Evolutionary conservation across 2,888 invertebrate genomes (phyloP).

Genomic region (Galeopsomyia nigrocyanea): DNA sequence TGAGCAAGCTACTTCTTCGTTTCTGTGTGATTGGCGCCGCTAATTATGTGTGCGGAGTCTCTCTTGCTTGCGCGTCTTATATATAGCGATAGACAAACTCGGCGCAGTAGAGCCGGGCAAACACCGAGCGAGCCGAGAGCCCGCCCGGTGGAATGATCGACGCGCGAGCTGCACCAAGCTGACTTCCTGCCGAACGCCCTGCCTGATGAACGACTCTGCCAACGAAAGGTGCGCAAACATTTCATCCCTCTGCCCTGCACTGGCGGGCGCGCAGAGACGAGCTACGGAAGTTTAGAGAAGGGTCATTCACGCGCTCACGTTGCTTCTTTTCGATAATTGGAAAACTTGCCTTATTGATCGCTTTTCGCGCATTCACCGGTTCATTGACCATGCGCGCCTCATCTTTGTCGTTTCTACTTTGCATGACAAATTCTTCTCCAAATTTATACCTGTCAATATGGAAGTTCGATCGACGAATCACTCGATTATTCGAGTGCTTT

Average conservation of each 20-base stretch:
- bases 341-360: constrained; percentile 6
- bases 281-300: not conserved
- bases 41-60: constrained; percentile 44
- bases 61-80: constrained; percentile 6
- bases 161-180: constrained; percentile 20
- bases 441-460: too few relatives aligned
- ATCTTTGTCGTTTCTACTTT: not conserved
- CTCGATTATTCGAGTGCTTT: too few relatives aligned
- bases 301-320: constrained; percentile 7
- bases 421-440: too few relatives aligned
- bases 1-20: constrained; percentile 25
- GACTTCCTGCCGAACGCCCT: not conserved
- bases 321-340: too few relatives aligned
- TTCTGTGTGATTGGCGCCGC: constrained; percentile 31
- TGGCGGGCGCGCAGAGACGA: not conserved
- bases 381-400: not conserved
- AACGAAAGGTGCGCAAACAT: constrained; percentile 38
- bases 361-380: not conserved
- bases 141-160: constrained; percentile 29
- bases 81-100: constrained; percentile 24
- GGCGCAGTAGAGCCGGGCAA: constrained; percentile 7
- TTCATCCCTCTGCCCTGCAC: constrained; percentile 21
- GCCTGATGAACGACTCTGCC: constrained; percentile 40
- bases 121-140: constrained; percentile 14
- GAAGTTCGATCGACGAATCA: too few relatives aligned